Percentiles rank a stretch among this genome's conserved stretches.
Evolutionary conservation across 2,113 vertebrate genomes (phyloP).

Genomic region (Rhea americana): DNA sequence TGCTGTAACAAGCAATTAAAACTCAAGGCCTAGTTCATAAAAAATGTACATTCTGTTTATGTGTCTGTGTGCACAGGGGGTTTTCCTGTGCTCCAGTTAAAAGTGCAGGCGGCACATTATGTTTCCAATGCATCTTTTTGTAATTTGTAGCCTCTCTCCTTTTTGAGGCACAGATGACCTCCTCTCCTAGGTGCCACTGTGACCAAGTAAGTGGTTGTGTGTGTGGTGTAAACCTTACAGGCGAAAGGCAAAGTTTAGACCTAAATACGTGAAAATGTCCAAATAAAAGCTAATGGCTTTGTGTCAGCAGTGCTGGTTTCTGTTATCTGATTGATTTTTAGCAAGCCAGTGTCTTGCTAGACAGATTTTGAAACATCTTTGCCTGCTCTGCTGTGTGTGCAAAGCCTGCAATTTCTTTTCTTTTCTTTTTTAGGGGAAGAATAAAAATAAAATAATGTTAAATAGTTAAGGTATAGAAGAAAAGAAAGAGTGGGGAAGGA

Average conservation of each 20-base stretch:
- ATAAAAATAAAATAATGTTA: neutral
- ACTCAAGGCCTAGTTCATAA: conserved; percentile 69
- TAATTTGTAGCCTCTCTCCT: neutral
- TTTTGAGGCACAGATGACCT: neutral
- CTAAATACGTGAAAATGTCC: conserved; percentile 4
- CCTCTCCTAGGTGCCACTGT: neutral
- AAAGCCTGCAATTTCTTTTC: neutral
- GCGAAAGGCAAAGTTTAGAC: conserved; percentile 16
- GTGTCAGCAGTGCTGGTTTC: conserved; percentile 28
- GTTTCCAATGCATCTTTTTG: conserved; percentile 28
- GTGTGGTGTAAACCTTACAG: neutral
- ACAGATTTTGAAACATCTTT: conserved; percentile 38
- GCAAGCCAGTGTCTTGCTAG: conserved; percentile 22
- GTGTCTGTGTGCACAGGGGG: neutral
- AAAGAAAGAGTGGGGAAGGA: neutral
- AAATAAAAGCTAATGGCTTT: conserved; percentile 25
- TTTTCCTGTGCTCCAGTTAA: neutral
- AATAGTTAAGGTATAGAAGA: neutral
- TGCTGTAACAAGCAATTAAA: conserved; percentile 74
- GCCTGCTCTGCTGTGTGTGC: neutral
- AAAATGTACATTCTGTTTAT: conserved; percentile 45
- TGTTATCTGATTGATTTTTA: conserved; percentile 47
- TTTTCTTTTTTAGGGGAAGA: neutral
- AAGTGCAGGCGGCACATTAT: neutral
- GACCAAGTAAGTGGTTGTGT: neutral